Evolutionary conservation across 2,888 invertebrate genomes (phyloP).

Genomic region (Coremacera marginata): DNA sequence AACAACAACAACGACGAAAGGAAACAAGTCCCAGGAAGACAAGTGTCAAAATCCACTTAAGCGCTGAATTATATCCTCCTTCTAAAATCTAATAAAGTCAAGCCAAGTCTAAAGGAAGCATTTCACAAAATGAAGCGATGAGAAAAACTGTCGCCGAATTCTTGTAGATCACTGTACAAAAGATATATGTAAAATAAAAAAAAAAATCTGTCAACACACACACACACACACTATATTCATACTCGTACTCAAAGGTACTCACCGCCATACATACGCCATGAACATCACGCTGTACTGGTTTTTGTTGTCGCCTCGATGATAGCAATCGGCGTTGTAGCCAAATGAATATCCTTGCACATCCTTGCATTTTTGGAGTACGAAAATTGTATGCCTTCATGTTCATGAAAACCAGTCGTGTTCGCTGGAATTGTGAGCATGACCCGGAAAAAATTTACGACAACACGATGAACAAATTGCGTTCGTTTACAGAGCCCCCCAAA

Average conservation of each 20-base stretch:
- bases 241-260: constrained; percentile 9
- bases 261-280: background rate
- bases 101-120: constrained; percentile 39
- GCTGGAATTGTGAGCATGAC: constrained; percentile 44
- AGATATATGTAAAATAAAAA: constrained; percentile 4
- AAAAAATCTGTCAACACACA: constrained; percentile 14
- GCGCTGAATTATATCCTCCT: constrained; percentile 38
- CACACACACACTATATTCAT: constrained; percentile 34
- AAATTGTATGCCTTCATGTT: constrained; percentile 40
- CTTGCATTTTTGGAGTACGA: constrained; percentile 11
- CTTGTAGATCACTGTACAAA: constrained; percentile 15
- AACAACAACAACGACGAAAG: constrained; percentile 30
- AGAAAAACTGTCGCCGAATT: background rate
- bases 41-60: constrained; percentile 38
- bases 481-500: background rate
- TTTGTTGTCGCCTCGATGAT: constrained; percentile 32
- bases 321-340: constrained; percentile 30
- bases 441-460: constrained; percentile 42
- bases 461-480: constrained; percentile 47
- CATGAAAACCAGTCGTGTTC: constrained; percentile 37
- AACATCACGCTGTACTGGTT: constrained; percentile 8
- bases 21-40: constrained; percentile 23
- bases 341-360: constrained; percentile 30
- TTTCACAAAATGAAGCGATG: constrained; percentile 39
- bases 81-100: constrained; percentile 38